Percentiles rank a stretch among this genome's conserved stretches.
Conservation (phyloP, 2,888 invertebrate genomes). For the Dasysyrphus albostriatus region DNA sequence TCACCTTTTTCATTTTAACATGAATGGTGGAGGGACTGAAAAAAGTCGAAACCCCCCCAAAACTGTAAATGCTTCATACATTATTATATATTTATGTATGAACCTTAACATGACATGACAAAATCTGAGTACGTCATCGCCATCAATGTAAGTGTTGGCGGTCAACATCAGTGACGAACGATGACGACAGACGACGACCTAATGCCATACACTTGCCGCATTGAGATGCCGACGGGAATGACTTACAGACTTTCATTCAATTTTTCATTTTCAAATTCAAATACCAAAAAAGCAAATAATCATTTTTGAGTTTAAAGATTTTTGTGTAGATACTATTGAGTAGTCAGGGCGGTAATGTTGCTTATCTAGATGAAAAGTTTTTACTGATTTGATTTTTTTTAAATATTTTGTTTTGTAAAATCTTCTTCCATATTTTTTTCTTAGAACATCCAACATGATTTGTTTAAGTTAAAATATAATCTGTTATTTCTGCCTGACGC, state of each 20-base stretch:
- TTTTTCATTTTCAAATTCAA: slow-evolving; percentile 53
- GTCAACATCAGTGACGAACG: slow-evolving; percentile 47
- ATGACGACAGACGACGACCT: slow-evolving; percentile 19
- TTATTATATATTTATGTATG: neutral
- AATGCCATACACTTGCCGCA: slow-evolving; percentile 57
- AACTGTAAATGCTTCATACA: neutral
- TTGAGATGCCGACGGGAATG: slow-evolving; percentile 42
- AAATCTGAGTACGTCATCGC: slow-evolving; percentile 70
- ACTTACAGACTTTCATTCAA: slow-evolving; percentile 47
- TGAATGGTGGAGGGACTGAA: neutral
- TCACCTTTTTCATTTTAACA: neutral
- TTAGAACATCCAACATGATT: too few species aligned
- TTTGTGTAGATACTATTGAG: neutral
- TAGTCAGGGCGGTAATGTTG: neutral
- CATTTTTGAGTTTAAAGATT: neutral
- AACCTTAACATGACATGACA: slow-evolving; percentile 54
- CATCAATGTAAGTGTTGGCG: slow-evolving; percentile 42
- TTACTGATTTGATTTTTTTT: too few species aligned
- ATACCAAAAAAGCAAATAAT: slow-evolving; percentile 1
- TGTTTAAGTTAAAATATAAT: too few species aligned
- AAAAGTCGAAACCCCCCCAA: neutral
- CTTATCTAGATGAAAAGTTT: neutral
- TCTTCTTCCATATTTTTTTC: too few species aligned
- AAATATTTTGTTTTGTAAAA: too few species aligned
- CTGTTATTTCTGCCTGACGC: too few species aligned